Percentiles rank a stretch among this genome's conserved stretches.
phyloP scores from a whole-genome alignment of 1,140 invertebrate genomes.

The Oryctes rhinoceros region DNA sequence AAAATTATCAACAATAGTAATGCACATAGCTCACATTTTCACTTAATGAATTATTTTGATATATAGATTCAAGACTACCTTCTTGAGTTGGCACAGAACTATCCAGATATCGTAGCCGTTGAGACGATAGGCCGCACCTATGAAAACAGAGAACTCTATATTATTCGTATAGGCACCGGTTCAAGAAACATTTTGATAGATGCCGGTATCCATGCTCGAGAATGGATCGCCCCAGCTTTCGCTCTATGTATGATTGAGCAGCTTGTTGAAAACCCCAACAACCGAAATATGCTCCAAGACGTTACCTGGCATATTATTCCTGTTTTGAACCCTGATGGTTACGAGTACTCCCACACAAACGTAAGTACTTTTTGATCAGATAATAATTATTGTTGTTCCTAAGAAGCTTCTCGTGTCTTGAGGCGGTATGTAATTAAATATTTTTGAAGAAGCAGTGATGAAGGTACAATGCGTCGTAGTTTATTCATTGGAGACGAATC shows the following conservation, averaged over 20 bases:
- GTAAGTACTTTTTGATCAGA: conserved; percentile 52
- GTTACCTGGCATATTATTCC: conserved; percentile 76
- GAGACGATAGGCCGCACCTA: conserved; percentile 66
- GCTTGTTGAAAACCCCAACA: conserved; percentile 63
- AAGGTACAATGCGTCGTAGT: too few relatives aligned
- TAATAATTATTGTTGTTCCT: background rate
- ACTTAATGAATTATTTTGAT: background rate
- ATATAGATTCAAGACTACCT: conserved; percentile 65
- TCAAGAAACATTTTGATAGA: conserved; percentile 69
- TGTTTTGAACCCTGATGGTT: conserved; percentile 77
- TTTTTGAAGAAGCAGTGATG: too few relatives aligned
- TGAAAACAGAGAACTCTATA: conserved; percentile 64
- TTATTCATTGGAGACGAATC: too few relatives aligned
- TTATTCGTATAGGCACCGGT: conserved; percentile 48
- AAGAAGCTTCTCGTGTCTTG: too few relatives aligned
- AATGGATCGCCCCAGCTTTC: conserved; percentile 75
- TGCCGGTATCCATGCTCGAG: conserved; percentile 71
- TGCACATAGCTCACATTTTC: background rate
- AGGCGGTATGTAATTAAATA: too few relatives aligned
- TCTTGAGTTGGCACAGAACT: conserved; percentile 57
- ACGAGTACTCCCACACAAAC: conserved; percentile 69
- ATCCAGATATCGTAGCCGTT: conserved; percentile 62
- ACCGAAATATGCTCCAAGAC: conserved; percentile 60
- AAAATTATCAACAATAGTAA: background rate
- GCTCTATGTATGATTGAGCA: conserved; percentile 71